Evolutionary conservation across 1,140 invertebrate genomes (phyloP), one percentile per base, ranked within the genome.

Genomic region (Drosophila parvula): DNA sequence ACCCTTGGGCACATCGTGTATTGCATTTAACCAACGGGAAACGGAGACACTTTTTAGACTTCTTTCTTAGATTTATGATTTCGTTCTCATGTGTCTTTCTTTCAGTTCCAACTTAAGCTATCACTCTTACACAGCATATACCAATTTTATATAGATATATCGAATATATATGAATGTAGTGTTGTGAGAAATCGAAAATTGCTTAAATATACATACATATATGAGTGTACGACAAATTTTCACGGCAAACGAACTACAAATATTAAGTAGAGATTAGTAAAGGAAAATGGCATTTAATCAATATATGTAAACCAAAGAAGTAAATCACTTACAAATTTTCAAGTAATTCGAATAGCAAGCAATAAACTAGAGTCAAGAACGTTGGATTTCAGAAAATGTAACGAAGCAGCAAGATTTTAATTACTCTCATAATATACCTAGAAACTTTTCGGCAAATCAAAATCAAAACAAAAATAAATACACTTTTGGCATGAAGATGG

Each of bases 221-320:
- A 86, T 83, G 59, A 81, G 74, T 82, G 75, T 81, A 86, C 57
- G 69, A 85, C 82, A 85, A 86, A 85, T 85, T 85, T 86, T 81
- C 62, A 81, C 67, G 74, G 75, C 69, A 78, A 88, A 88, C 79
- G 79, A 88, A 89, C 83, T 88, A 88, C 84, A 88, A 88, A 88
- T 88, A 88, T 88, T 88, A 70, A 67, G 78, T 89, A 88, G 83
- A 65, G 74, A 84, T 78, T 88, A 88, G 84, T 50, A 59, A 62
- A 53, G 43, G 40, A 38, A 64, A 89, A 88, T 22, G 63, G 78
- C 81, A 85, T 85, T 84, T 85, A 81, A 85, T 68, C 63, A 85
- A 69, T 81, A 73, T 70, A 69, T 81, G 69, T 70, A 57, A 22
- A 22, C 22, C 27, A 67, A 63, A 55, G 34, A 40, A 50, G 40